Percentiles rank a stretch among this genome's conserved stretches.
Evolutionary conservation across 2,797 vertebrate species (phyloP).

Genomic region (Vireo griseus): DNA sequence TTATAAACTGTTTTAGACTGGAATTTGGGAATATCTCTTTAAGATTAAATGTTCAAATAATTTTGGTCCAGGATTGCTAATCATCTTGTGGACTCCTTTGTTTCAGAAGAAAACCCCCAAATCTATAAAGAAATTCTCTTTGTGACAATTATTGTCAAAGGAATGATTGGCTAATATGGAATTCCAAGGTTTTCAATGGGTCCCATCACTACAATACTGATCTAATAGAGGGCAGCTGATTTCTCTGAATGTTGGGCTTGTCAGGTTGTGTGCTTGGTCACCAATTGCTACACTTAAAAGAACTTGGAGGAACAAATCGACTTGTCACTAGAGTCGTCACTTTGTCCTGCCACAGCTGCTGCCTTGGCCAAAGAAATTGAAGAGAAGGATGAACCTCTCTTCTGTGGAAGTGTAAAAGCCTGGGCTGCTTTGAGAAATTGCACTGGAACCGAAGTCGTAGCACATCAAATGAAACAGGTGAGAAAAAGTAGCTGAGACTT

Average conservation of each 20-base stretch:
- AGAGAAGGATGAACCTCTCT: background rate
- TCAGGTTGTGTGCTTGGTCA: background rate
- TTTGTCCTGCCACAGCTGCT: background rate
- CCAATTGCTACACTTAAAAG: constrained; percentile 8
- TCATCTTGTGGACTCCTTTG: constrained; percentile 17
- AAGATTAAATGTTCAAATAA: constrained; percentile 73
- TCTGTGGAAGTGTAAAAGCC: background rate
- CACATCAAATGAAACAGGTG: background rate
- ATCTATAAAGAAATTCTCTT: constrained; percentile 67
- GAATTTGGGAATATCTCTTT: constrained; percentile 61
- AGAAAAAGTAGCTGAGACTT: background rate
- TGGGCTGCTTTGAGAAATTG: background rate
- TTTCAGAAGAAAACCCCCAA: constrained; percentile 48
- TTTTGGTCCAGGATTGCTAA: constrained; percentile 61
- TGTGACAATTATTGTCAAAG: constrained; percentile 60
- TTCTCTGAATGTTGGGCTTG: constrained; percentile 22
- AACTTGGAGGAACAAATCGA: constrained; percentile 47
- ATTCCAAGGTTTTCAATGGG: constrained; percentile 34
- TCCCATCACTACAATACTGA: constrained; percentile 8
- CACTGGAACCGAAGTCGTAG: background rate
- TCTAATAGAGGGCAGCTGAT: constrained; percentile 15
- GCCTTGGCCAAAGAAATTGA: background rate
- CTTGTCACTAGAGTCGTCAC: constrained; percentile 8
- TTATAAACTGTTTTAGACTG: constrained; percentile 74
- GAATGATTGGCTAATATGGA: constrained; percentile 58